These are phyloP conservation scores for Epizoanthus illoricatus DNA, from an alignment of 92 coral and sea anemone genomes.

Conservation along the genomic window DNA sequence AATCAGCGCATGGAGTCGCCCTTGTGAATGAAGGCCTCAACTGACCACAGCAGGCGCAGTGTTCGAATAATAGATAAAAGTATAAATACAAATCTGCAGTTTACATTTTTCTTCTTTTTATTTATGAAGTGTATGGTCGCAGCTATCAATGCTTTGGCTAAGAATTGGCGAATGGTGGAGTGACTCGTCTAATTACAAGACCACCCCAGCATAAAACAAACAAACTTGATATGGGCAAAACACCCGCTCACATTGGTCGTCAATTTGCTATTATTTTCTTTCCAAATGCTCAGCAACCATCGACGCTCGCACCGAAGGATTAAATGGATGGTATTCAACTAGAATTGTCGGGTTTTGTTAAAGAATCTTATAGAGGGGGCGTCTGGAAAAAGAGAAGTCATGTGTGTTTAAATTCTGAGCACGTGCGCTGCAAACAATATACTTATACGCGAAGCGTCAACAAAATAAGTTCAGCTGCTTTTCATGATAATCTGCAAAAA, in stretches of 20 bases:
- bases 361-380: background rate
- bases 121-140: slow-evolving; percentile 26
- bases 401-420: slow-evolving; percentile 12
- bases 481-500: slow-evolving; percentile 71
- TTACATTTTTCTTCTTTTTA: slow-evolving; percentile 6
- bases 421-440: slow-evolving; percentile 34
- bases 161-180: slow-evolving; percentile 10
- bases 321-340: background rate
- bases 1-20: background rate
- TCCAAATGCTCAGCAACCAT: slow-evolving; percentile 22
- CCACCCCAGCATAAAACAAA: slow-evolving; percentile 40
- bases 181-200: slow-evolving; percentile 1
- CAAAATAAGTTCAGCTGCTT: slow-evolving; percentile 63
- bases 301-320: background rate
- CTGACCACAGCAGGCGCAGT: slow-evolving; percentile 15
- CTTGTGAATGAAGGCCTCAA: slow-evolving; percentile 8
- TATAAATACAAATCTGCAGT: slow-evolving; percentile 8
- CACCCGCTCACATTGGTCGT: slow-evolving; percentile 1
- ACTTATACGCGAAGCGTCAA: slow-evolving; percentile 18
- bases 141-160: slow-evolving; percentile 31
- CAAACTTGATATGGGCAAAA: slow-evolving; percentile 27
- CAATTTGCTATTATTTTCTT: slow-evolving; percentile 15
- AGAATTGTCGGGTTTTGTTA: slow-evolving; percentile 2
- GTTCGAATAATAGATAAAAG: slow-evolving; percentile 18
- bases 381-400: background rate